Evolutionary conservation across 2,888 invertebrate species (phyloP).

Genomic region (Drosophila prostipennis): DNA sequence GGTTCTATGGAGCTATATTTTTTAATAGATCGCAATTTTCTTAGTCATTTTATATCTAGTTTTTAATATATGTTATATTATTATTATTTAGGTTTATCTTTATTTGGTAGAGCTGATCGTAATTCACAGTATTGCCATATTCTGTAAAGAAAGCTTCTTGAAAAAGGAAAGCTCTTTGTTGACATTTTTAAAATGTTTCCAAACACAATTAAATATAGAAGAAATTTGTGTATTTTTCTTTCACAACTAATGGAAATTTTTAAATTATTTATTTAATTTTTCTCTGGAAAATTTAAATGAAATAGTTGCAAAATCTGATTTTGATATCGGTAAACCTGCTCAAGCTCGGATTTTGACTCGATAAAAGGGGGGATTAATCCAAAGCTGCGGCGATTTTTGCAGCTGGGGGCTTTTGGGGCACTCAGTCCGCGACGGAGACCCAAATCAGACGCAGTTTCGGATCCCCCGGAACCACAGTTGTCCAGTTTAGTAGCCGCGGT

Average conservation of each 20-base stretch:
- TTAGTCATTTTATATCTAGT: neutral
- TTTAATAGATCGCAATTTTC: no score
- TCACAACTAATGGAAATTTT: neutral
- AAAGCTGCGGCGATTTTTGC: slow-evolving; percentile 29
- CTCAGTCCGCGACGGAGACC: slow-evolving; percentile 60
- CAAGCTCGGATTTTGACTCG: slow-evolving; percentile 22
- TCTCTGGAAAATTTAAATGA: neutral
- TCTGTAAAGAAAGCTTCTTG: slow-evolving; percentile 2
- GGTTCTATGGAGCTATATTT: no score
- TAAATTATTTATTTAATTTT: neutral
- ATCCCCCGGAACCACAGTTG: slow-evolving; percentile 46
- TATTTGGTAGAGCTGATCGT: neutral
- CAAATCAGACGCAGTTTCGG: slow-evolving; percentile 58
- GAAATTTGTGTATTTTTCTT: neutral
- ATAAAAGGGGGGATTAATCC: slow-evolving; percentile 11
- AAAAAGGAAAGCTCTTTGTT: slow-evolving; percentile 3
- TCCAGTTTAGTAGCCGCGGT: slow-evolving; percentile 56
- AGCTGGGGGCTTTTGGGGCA: slow-evolving; percentile 48
- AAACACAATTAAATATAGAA: neutral
- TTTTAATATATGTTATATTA: no score
- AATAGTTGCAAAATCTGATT: slow-evolving; percentile 6
- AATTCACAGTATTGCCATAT: slow-evolving; percentile 1
- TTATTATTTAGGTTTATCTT: neutral
- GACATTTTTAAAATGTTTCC: slow-evolving; percentile 4
- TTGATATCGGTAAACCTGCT: slow-evolving; percentile 36